Conservation (phyloP, 2,113 vertebrate genomes). For the Tympanuchus pallidicinctus region DNA sequence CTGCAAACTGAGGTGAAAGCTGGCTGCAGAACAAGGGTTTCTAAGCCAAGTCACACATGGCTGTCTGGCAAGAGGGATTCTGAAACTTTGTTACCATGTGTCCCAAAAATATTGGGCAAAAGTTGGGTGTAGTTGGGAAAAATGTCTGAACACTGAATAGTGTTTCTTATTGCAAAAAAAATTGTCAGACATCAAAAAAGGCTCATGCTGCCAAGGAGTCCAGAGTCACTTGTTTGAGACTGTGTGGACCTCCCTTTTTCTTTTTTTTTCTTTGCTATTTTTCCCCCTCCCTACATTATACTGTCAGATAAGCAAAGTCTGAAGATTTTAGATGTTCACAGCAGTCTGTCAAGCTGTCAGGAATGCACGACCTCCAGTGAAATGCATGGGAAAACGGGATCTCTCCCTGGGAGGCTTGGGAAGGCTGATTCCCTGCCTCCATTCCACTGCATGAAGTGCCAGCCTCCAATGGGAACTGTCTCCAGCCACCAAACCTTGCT, state of each 20-base stretch:
- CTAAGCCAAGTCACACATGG: neutral
- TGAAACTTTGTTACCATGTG: neutral
- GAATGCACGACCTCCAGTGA: neutral
- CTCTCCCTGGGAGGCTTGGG: neutral
- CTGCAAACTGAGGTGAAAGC: neutral
- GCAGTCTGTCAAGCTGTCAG: neutral
- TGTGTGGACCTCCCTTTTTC: neutral
- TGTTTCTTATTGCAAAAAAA: neutral
- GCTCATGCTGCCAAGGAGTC: neutral
- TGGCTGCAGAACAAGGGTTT: neutral
- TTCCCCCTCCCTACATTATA: neutral
- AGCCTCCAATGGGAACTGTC: neutral
- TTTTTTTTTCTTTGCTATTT: neutral
- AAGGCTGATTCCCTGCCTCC: neutral
- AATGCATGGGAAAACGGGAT: rapidly evolving
- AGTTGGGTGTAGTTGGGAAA: neutral
- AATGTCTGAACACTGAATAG: neutral
- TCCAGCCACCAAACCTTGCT: neutral
- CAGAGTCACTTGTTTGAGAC: neutral
- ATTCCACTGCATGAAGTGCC: neutral
- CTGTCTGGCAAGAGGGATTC: neutral
- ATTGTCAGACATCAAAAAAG: neutral
- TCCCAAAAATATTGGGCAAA: neutral
- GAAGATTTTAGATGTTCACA: neutral
- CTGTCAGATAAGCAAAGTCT: neutral